Percentiles rank a stretch among this genome's conserved stretches.
These are phyloP conservation scores for Lochmaea crataegi DNA, from an alignment of 2,888 invertebrate species.

Conservation along the genomic window DNA sequence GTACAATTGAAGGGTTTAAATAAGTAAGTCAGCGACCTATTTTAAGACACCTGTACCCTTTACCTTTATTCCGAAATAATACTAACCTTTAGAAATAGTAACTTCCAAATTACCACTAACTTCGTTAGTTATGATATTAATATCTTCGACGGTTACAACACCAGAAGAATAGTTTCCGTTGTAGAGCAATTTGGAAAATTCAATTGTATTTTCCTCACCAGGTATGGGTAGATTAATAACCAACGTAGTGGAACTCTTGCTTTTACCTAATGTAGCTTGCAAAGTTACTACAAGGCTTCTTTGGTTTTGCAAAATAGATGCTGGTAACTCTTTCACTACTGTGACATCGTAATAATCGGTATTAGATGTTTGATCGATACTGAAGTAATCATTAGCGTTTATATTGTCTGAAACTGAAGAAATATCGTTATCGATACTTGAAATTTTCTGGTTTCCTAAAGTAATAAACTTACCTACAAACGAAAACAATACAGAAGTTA, in stretches of 20 bases:
- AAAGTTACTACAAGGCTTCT: constrained; percentile 40
- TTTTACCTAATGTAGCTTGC: constrained; percentile 31
- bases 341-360: constrained; percentile 24
- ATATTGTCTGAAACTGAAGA: constrained; percentile 21
- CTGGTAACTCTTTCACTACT: constrained; percentile 30
- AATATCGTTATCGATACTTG: neutral
- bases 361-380: neutral
- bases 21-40: no score
- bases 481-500: constrained; percentile 1
- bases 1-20: no score
- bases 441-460: neutral
- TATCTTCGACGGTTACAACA: constrained; percentile 30
- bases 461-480: constrained; percentile 22
- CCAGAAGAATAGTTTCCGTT: constrained; percentile 38
- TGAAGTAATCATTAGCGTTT: constrained; percentile 24
- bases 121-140: constrained; percentile 35
- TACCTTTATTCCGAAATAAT: neutral
- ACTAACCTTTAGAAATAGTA: constrained; percentile 33
- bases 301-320: constrained; percentile 33
- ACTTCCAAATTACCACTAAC: constrained; percentile 21
- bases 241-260: constrained; percentile 39
- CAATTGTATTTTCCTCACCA: constrained; percentile 1
- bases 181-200: constrained; percentile 35
- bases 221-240: constrained; percentile 43
- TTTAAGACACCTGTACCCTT: no score